These are phyloP conservation scores for Zaprionus ghesquierei DNA, from an alignment of 1,140 invertebrate genomes.

Conservation along the genomic window DNA sequence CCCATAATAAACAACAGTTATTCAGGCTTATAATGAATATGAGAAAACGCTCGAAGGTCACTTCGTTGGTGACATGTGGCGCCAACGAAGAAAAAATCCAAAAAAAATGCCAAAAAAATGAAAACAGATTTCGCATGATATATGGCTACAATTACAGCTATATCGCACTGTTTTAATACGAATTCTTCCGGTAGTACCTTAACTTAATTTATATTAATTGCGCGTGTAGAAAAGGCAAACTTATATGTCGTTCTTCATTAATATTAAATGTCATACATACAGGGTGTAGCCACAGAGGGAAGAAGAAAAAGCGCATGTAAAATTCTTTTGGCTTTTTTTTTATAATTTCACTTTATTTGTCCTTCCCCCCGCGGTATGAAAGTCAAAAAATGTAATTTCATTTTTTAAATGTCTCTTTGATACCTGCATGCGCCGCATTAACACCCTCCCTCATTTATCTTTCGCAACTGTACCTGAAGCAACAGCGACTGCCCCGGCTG, in stretches of 20 bases:
- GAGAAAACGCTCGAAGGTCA: slow-evolving; percentile 78
- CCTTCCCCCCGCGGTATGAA: slow-evolving; percentile 29
- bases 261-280: not conserved
- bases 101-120: not conserved
- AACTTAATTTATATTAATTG: not conserved
- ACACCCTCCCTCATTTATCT: slow-evolving; percentile 54
- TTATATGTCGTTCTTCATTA: not conserved
- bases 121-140: not conserved
- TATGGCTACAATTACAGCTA: not conserved
- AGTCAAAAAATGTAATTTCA: slow-evolving; percentile 78
- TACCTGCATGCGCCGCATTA: slow-evolving; percentile 77
- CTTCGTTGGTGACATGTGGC: slow-evolving; percentile 60
- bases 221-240: not conserved
- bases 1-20: slow-evolving; percentile 71
- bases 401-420: slow-evolving; percentile 78
- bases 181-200: not conserved
- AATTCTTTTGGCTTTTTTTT: not conserved
- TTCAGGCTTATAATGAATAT: slow-evolving; percentile 80
- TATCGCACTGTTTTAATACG: not conserved
- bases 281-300: not conserved
- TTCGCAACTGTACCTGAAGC: slow-evolving; percentile 36
- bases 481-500: too few species aligned
- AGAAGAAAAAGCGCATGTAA: not conserved
- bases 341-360: slow-evolving; percentile 23
- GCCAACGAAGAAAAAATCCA: slow-evolving; percentile 26